Evolutionary conservation across 2,797 vertebrate species (phyloP), one percentile per base, ranked within the genome.

Genomic region (Cynodonichthys magdalenae): DNA sequence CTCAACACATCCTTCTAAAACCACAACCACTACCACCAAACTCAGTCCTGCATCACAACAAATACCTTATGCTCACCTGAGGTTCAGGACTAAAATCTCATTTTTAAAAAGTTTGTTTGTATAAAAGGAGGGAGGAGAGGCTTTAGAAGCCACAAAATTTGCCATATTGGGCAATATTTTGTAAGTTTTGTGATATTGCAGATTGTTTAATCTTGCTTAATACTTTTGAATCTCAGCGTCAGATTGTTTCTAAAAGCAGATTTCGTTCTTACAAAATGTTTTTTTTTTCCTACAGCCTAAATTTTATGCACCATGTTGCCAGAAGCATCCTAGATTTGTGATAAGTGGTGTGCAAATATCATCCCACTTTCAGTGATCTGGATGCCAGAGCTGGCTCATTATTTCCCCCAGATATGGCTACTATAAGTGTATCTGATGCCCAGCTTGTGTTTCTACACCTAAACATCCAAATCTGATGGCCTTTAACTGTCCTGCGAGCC

Each of bases 1-100:
- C 53, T 69, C 48, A 24, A 75, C n/a, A 28, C 31, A 19, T 3
- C 49, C 58, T 24, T 70, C 56, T 28, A 75, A 74, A 83, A 50
- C 14, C 39, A 64, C 52, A 71, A 71, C 66, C 47, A 34, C 39
- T 55, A 39, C 57, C 36, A 63, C 44, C 60, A 59, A 66, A 62
- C 63, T 59, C 66, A 59, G 19, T 48, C 60, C 66, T 52, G 49
- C 59, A 58, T 49, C 12, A 44, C 52, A 77, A 51, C 11, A 6
- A 10, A 70, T 66, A 20, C 39, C 52, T 18, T 58, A 53, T n/a
- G 49, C 28, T 46, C 46, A 15, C 53, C 49, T 49, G 17, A 53
- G 15, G 36, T 56, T 45, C 28, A 36, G 14, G 50, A 65, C 14
- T 20, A 17, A 44, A 53, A 45, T 42, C 34, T 47, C 0, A 10